Base-by-base conservation (phyloP, 53 echinoderm and acorn worm genomes). In the Glandiceps talaboti region DNA sequence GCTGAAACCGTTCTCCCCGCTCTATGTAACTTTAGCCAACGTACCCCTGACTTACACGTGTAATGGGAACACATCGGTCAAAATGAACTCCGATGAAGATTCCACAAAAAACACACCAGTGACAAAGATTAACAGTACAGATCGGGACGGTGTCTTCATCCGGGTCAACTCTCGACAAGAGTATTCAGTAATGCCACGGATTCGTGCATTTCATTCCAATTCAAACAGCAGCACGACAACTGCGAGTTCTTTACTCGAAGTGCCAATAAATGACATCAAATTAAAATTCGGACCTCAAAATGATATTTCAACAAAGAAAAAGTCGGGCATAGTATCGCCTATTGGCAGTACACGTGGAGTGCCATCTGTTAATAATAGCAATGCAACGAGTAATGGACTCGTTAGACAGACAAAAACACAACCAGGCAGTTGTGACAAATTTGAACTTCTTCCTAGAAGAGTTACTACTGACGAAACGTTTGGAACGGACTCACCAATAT, bases 1-100 rank as follows among this genome's bases (percentile, higher is more conserved):
- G 77, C 86, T 97, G 28, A 93, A 93, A 78, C 97, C 90, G 27
- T 97, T 97, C 80, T 90, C 97, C 31, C 97, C 97, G 26, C 82
- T 97, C 27, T 97, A 97, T 85, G 87, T 97, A 25, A 97, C 97
- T 26, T 20, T 45, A 6, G 20, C 64, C 20, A 45, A 45, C 20
- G 64, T 45, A 45, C 64, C 64, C 20, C 20, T 45, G 64, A 12
- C 64, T 6, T 45, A 45, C 20, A 12, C 64, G 6, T 45, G 64
- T 20, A 45, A 45, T 20, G 64, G 64, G 6, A 45, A 6, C 20
- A 12, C 64, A 12, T 12, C 64, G 64, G 64, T 45, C 6, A 45
- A 45, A 45, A 12, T 45, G 64, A 45, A 45, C 64, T 20, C 6
- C 6, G 64, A 45, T 12, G 64, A 6, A 6, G 64, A 12, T 6